A percentile compares a stretch with the other conserved stretches of the same genome.
These are phyloP conservation scores for Seriola quinqueradiata DNA, from an alignment of 2,113 vertebrate genomes.

Conservation along the genomic window DNA sequence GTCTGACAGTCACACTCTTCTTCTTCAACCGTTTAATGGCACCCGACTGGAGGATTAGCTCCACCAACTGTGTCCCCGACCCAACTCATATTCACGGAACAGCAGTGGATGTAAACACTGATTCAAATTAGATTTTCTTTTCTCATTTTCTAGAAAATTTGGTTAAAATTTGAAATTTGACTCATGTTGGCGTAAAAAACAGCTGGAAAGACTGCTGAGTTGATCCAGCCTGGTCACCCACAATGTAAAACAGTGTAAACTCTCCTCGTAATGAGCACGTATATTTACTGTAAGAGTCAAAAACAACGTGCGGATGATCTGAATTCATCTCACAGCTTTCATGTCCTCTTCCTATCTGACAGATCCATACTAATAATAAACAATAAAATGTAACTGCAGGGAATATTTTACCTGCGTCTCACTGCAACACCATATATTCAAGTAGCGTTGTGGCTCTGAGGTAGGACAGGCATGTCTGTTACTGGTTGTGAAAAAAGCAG, in stretches of 20 bases:
- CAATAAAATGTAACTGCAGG: slow-evolving; percentile 40
- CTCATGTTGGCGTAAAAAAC: background rate
- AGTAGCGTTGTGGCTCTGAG: slow-evolving; percentile 25
- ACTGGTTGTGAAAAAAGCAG: slow-evolving; percentile 36
- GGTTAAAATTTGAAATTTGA: background rate
- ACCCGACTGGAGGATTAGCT: background rate
- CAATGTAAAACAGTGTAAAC: background rate
- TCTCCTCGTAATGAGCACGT: background rate
- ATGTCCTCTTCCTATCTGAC: slow-evolving; percentile 5
- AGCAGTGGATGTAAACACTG: background rate
- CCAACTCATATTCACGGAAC: background rate
- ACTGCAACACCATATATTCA: slow-evolving; percentile 8
- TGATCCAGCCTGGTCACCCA: background rate
- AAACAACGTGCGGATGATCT: slow-evolving; percentile 13
- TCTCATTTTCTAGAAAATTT: background rate
- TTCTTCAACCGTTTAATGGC: background rate
- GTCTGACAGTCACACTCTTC: no score
- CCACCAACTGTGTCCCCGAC: background rate
- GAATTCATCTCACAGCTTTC: slow-evolving; percentile 16
- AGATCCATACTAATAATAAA: slow-evolving; percentile 24
- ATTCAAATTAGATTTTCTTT: background rate
- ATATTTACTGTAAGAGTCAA: slow-evolving; percentile 14
- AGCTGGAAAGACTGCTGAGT: background rate
- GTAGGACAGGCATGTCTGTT: slow-evolving; percentile 32
- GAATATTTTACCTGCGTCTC: slow-evolving; percentile 30